A percentile compares a stretch with the other conserved stretches of the same genome.
phyloP scores from a whole-genome alignment of 2,797 vertebrate genomes.

The Liasis olivaceus region DNA sequence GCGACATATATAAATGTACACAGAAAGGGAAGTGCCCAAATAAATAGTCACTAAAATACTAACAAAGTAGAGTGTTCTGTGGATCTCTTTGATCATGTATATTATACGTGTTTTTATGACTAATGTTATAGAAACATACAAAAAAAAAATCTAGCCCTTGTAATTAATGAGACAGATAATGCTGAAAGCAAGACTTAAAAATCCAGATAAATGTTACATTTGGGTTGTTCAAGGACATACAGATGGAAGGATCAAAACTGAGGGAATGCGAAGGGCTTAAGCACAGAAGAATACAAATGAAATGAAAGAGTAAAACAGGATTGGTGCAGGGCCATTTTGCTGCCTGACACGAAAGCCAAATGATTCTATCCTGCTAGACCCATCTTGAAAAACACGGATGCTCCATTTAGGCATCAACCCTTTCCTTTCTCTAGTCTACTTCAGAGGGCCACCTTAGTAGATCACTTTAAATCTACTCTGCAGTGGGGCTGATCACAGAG shows the following conservation, averaged over 20 bases:
- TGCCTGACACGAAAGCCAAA: neutral
- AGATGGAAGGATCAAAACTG: neutral
- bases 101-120: neutral
- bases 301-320: neutral
- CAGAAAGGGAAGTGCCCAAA: neutral
- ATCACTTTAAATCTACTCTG: neutral
- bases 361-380: neutral
- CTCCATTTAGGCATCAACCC: neutral
- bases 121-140: neutral
- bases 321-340: neutral
- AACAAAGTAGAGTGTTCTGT: no score
- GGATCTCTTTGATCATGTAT: neutral
- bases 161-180: neutral
- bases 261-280: neutral
- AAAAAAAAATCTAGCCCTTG: conserved; percentile 29
- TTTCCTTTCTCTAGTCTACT: neutral
- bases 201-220: neutral
- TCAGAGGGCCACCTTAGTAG: neutral
- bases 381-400: neutral
- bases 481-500: neutral
- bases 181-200: neutral
- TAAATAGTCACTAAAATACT: neutral
- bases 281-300: neutral
- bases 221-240: neutral
- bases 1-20: neutral